Evolutionary conservation across 2,888 invertebrate species (phyloP).

Genomic region (Catocala nupta): DNA sequence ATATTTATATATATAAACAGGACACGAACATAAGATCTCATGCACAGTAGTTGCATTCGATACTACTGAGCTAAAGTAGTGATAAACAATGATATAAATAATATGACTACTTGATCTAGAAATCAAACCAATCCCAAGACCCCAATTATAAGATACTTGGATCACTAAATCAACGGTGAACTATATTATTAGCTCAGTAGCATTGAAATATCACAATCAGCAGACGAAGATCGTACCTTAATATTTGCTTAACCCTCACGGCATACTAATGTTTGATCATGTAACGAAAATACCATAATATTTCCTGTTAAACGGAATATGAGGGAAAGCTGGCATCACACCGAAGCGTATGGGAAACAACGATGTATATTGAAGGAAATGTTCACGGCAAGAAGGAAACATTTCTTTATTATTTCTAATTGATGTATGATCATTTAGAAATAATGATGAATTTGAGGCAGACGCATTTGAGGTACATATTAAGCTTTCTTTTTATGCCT

Average conservation of each 20-base stretch:
- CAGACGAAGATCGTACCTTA: neutral
- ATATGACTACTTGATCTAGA: too few species aligned
- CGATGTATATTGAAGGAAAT: constrained; percentile 1
- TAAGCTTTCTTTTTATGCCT: too few species aligned
- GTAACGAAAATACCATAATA: constrained; percentile 13
- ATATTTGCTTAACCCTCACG: constrained; percentile 1
- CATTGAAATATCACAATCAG: constrained; percentile 9
- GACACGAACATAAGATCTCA: too few species aligned
- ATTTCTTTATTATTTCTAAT: constrained; percentile 11
- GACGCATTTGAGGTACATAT: too few species aligned
- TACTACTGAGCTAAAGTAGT: too few species aligned
- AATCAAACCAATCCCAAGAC: too few species aligned
- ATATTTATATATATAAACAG: too few species aligned
- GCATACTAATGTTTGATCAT: constrained; percentile 14
- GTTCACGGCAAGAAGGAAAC: neutral
- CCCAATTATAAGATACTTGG: neutral
- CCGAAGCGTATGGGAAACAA: constrained; percentile 4
- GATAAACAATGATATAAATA: too few species aligned
- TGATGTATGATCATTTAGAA: neutral
- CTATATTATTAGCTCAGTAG: neutral
- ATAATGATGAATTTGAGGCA: too few species aligned
- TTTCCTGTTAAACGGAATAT: constrained; percentile 8
- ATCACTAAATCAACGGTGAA: neutral
- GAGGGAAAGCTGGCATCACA: constrained; percentile 6
- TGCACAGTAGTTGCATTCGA: too few species aligned